Evolutionary conservation across 2,113 vertebrate genomes (phyloP), one percentile per base, ranked within the genome.

Genomic region (Pachyramphus minor): DNA sequence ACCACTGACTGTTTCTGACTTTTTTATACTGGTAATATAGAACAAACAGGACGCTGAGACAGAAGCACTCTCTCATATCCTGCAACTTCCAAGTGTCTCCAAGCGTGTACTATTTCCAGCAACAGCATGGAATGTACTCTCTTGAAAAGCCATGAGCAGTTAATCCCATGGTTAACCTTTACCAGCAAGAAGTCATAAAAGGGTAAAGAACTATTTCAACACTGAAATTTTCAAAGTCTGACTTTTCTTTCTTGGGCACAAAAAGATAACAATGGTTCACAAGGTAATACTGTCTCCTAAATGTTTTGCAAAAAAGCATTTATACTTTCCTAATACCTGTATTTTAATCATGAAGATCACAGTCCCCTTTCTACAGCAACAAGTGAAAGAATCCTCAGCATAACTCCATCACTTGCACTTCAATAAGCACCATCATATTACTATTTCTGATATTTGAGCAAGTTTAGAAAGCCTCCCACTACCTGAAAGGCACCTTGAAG

Each of bases 401-500:
- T 41, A 87, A 59, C 27, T 52, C 28, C 44, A 12, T 53, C 30
- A 83, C 78, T 67, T 80, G n/a, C 67, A 83, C 63, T 90, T 89
- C 55, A 85, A 8, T 44, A 83, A 92, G 50, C 25, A 42, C 33
- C n/a, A 80, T 39, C 63, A 12, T 16, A 56, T 50, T 62, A 66
- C 52, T 73, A 55, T 56, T 94, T 83, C 78, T 93, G 45, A 11
- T 55, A 81, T 52, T 74, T 84, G 53, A 33, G 78, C 28, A 62
- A 71, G 62, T 60, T 91, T 45, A 89, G 60, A 91, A 95, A 81
- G 56, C 41, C 60, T 89, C 49, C 12, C n/a, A 42, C n/a, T 37
- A 68, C 39, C 72, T 35, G 42, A 93, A 94, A 88, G 67, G 33
- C 67, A 94, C 9, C 55, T 4, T 72, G 39, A 69, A 90, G 52